A percentile compares a stretch with the other conserved stretches of the same genome.
Conservation (phyloP, 2,888 invertebrate genomes). For the Erebia ligea region DNA sequence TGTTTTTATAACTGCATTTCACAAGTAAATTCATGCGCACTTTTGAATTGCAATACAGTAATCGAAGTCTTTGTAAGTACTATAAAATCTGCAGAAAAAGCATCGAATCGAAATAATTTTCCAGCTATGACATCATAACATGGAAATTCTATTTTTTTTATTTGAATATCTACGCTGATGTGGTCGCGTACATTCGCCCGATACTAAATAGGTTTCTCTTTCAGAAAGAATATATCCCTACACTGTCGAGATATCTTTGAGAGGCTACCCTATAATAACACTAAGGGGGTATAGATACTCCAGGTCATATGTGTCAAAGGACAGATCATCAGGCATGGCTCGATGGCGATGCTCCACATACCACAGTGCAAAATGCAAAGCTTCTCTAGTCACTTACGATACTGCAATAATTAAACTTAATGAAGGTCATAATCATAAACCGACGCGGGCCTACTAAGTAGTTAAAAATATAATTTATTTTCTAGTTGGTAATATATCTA, state of each 20-base stretch:
- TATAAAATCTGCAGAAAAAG: no score
- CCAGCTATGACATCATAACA: no score
- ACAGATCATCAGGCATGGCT: not conserved
- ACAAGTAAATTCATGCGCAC: no score
- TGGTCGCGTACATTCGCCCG: no score
- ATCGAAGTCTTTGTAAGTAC: no score
- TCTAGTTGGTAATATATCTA: no score
- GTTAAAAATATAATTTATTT: not conserved
- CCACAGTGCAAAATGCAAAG: conserved; percentile 37
- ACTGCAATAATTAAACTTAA: conserved; percentile 14
- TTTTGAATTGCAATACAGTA: no score
- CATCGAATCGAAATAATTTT: no score
- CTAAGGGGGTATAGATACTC: not conserved
- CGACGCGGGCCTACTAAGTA: no score
- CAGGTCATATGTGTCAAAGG: not conserved
- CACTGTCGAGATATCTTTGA: not conserved
- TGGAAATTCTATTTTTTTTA: no score
- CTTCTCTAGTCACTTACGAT: conserved; percentile 36
- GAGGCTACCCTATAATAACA: not conserved
- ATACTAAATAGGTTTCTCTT: not conserved
- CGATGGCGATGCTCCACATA: conserved; percentile 47
- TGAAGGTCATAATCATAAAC: conserved; percentile 32
- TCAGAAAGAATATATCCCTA: not conserved
- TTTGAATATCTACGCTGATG: no score
- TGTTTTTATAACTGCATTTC: no score